Evolutionary conservation across 2,888 invertebrate species (phyloP).

Genomic region (Unio delphinus): DNA sequence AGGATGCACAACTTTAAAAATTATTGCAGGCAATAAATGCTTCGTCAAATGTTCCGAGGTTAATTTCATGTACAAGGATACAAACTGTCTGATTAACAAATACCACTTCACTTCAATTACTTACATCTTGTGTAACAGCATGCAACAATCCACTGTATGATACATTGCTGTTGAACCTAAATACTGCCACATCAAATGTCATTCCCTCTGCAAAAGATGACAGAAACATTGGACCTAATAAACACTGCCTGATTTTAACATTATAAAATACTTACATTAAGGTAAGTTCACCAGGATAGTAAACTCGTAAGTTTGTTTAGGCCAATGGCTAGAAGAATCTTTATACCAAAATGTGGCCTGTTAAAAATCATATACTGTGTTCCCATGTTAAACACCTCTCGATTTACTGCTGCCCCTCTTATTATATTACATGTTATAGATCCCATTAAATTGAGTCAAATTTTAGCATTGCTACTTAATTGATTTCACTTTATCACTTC

Average conservation of each 20-base stretch:
- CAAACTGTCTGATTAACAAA: not conserved
- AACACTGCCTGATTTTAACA: not conserved
- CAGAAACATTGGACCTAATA: not conserved
- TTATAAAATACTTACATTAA: not conserved
- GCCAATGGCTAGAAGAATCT: too few species aligned
- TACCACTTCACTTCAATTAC: conserved; percentile 62
- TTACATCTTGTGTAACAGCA: conserved; percentile 95
- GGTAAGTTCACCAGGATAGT: not conserved
- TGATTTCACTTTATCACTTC: too few species aligned
- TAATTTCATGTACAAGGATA: not conserved
- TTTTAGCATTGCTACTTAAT: too few species aligned
- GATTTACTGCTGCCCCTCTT: too few species aligned
- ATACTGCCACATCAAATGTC: conserved; percentile 85
- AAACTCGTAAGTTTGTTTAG: not conserved
- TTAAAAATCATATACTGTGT: too few species aligned
- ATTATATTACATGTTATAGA: too few species aligned
- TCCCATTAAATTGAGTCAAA: too few species aligned
- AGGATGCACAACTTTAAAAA: too few species aligned
- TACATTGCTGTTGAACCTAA: conserved; percentile 96
- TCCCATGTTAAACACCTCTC: too few species aligned
- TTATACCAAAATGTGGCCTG: too few species aligned
- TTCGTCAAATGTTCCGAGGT: too few species aligned
- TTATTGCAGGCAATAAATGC: too few species aligned
- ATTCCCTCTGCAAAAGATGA: conserved; percentile 73
- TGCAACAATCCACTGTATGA: conserved; percentile 97